Evolutionary conservation across 2,888 invertebrate genomes (phyloP).

Genomic region (Scaeva pyrastri): DNA sequence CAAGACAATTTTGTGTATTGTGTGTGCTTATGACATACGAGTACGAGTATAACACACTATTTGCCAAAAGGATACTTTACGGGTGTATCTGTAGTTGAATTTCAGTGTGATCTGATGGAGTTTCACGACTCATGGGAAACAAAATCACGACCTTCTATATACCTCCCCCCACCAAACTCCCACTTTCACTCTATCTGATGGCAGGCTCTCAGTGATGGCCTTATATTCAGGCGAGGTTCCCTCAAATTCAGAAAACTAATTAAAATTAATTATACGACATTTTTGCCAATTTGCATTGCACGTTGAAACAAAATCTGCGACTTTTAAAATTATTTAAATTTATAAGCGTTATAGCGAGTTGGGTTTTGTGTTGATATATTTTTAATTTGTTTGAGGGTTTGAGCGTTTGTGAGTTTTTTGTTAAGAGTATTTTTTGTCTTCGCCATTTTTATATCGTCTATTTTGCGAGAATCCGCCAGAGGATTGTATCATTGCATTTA

Average conservation of each 20-base stretch:
- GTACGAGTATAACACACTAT: background rate
- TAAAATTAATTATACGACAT: conserved; percentile 74
- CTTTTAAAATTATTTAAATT: conserved; percentile 71
- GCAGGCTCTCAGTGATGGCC: background rate
- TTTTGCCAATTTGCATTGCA: conserved; percentile 71
- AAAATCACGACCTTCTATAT: background rate
- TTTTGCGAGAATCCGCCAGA: background rate
- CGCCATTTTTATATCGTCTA: background rate
- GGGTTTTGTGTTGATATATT: background rate
- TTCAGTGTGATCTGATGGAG: background rate
- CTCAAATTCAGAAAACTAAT: conserved; percentile 72
- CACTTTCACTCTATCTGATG: background rate
- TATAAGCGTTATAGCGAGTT: conserved; percentile 23
- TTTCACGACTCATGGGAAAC: conserved; percentile 24
- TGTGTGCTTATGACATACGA: conserved; percentile 51
- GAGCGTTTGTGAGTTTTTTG: conserved; percentile 5
- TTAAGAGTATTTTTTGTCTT: conserved; percentile 1
- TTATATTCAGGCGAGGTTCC: conserved; percentile 34
- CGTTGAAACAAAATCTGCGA: conserved; percentile 28
- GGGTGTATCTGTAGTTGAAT: conserved; percentile 7
- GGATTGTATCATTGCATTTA: background rate
- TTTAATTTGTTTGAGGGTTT: background rate
- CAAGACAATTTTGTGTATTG: background rate
- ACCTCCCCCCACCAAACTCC: no score
- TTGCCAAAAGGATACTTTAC: background rate